Evolutionary conservation across 2,888 invertebrate species (phyloP).

Genomic region (Diarsia mendica): DNA sequence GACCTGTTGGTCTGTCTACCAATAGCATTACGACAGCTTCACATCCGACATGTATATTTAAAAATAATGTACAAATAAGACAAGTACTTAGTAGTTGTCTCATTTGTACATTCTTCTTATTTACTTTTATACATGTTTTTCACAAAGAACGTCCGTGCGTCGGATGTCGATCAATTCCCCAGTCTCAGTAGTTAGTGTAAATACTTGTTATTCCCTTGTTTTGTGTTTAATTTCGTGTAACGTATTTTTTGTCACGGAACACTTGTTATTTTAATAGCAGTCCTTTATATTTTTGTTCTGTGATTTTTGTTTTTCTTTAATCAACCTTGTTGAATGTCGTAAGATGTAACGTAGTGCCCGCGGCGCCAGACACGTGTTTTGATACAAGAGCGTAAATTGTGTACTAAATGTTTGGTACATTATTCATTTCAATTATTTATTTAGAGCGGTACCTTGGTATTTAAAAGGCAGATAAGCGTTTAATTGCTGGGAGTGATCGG

Average conservation of each 20-base stretch:
- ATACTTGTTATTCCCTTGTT: neutral
- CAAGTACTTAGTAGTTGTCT: too few species aligned
- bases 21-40: neutral
- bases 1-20: neutral
- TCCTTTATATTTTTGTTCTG: constrained; percentile 1
- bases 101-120: too few species aligned
- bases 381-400: neutral
- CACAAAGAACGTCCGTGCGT: neutral
- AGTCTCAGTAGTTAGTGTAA: neutral
- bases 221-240: neutral
- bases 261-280: neutral
- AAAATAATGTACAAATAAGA: neutral
- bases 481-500: too few species aligned
- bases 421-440: neutral
- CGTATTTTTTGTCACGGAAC: neutral
- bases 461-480: neutral
- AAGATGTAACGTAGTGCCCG: neutral
- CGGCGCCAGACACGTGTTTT: neutral
- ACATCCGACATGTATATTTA: neutral
- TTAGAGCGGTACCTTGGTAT: neutral
- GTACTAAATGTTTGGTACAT: neutral
- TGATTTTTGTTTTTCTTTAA: neutral
- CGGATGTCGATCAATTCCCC: neutral
- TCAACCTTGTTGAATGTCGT: neutral
- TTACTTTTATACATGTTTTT: neutral